These are phyloP conservation scores for Gymnosoma rotundatum DNA, from an alignment of 2,888 invertebrate genomes.

Conservation along the genomic window DNA sequence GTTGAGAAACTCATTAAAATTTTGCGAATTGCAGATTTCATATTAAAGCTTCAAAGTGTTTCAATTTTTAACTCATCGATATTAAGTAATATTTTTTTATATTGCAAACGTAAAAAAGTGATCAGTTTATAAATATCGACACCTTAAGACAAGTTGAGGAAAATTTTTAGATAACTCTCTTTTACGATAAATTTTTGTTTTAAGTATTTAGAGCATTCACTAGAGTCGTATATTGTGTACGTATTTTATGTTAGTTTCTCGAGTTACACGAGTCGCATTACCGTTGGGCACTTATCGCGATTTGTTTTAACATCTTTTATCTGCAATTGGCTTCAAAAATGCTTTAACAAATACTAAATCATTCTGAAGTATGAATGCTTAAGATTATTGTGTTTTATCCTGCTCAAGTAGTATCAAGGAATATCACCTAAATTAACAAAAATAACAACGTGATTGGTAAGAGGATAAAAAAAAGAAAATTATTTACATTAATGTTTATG, in stretches of 20 bases:
- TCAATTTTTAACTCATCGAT: too few relatives aligned
- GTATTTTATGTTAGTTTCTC: neutral
- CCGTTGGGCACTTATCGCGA: constrained; percentile 16
- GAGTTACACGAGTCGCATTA: constrained; percentile 2
- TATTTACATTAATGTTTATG: constrained; percentile 1
- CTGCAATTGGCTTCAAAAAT: constrained; percentile 59
- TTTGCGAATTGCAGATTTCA: too few relatives aligned
- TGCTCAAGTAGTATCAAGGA: constrained; percentile 17
- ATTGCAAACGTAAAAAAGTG: too few relatives aligned
- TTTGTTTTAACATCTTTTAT: constrained; percentile 50
- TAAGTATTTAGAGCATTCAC: too few relatives aligned
- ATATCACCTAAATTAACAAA: neutral
- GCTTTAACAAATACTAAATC: constrained; percentile 48
- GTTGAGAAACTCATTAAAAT: too few relatives aligned
- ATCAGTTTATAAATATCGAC: too few relatives aligned
- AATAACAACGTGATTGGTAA: constrained; percentile 1
- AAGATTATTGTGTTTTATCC: constrained; percentile 15
- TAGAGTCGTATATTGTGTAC: too few relatives aligned
- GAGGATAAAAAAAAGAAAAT: constrained; percentile 1
- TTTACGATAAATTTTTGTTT: too few relatives aligned
- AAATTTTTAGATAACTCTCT: too few relatives aligned
- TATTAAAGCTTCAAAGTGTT: too few relatives aligned
- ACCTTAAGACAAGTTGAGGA: too few relatives aligned
- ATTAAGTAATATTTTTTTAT: too few relatives aligned
- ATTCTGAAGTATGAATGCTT: constrained; percentile 47